Percentiles rank a stretch among this genome's conserved stretches.
Evolutionary conservation across 2,888 invertebrate species (phyloP).

Genomic region (Cryptocheilus praepositus): DNA sequence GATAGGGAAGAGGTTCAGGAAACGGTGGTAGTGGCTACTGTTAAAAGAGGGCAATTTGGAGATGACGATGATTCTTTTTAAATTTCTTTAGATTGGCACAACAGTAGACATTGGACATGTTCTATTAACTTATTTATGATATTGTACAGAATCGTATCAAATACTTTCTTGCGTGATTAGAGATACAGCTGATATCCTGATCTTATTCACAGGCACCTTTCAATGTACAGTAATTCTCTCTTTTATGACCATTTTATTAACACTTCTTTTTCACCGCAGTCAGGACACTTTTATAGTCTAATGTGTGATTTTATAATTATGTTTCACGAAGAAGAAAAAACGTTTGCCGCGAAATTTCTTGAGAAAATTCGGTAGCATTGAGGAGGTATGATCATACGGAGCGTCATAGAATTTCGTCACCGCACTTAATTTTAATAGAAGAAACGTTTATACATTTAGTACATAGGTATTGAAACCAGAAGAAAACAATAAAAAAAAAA

Average conservation of each 20-base stretch:
- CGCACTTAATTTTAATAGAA: constrained; percentile 4
- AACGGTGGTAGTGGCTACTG: constrained; percentile 34
- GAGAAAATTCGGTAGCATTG: constrained; percentile 4
- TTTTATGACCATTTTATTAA: constrained; percentile 31
- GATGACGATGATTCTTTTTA: constrained; percentile 36
- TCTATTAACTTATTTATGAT: constrained; percentile 33
- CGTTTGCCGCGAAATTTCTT: constrained; percentile 26
- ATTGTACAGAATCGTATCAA: constrained; percentile 18
- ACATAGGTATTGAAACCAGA: constrained; percentile 31
- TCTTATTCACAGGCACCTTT: constrained; percentile 27
- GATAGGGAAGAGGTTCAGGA: constrained; percentile 42
- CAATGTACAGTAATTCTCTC: constrained; percentile 31
- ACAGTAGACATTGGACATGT: constrained; percentile 26
- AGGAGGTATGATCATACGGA: constrained; percentile 23
- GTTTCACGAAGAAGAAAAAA: constrained; percentile 33
- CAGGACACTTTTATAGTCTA: constrained; percentile 37
- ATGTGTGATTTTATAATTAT: constrained; percentile 41
- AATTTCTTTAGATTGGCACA: neutral
- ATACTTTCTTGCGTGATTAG: neutral
- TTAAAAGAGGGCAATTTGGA: constrained; percentile 22
- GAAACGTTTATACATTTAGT: constrained; percentile 33
- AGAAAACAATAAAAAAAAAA: neutral
- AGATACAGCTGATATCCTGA: constrained; percentile 34
- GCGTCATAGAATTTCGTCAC: constrained; percentile 26
- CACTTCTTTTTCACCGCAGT: constrained; percentile 31